Base-by-base conservation (phyloP, 2,113 vertebrate genomes). In the Leucosticte australis region DNA sequence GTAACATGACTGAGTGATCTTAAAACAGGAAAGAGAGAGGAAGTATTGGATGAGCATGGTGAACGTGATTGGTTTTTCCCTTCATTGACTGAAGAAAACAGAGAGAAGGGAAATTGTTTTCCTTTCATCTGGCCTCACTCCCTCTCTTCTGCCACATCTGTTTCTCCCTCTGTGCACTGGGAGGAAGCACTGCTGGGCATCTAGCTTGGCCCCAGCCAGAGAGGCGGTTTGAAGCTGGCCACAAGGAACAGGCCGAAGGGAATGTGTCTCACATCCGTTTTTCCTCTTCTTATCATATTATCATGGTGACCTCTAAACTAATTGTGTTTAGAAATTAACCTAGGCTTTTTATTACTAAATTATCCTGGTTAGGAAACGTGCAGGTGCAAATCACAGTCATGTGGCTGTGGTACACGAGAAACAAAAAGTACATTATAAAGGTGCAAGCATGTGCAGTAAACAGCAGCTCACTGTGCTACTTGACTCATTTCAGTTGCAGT, bases 141-240 rank as follows among this genome's bases (percentile, higher is more conserved):
- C 46, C 9, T 82, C 41, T 68, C 47, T 28, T 70, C 44, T 85
- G 81, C 74, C 15, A 49, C 15, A 5, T 44, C 30, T 47, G 37
- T 19, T 33, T 37, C 42, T 83, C 75, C 33, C 50, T 82, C 62
- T 30, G 57, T 28, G n/a, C 1, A 0, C 37, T 59, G 52, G 20
- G 31, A 73, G 37, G 46, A 84, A 75, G 55, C 21, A 3, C 30
- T 92, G 16, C 79, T 30, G 15, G 11, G 5, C 18, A 39, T 74
- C 21, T 35, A 15, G 53, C 1, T 1, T 56, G 64, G 81, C 30
- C 56, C 17, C 22, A 35, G 60, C 35, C 33, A 35, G 41, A 28
- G 2, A 4, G 13, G 19, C 0, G 0, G 13, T 50, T 46, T 86
- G 71, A 53, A 31, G 55, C 71, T 70, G 55, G 12, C 11, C 23